Evolutionary conservation across 2,888 invertebrate genomes (phyloP), one percentile per base, ranked within the genome.

Genomic region (Rotaria macrura): DNA sequence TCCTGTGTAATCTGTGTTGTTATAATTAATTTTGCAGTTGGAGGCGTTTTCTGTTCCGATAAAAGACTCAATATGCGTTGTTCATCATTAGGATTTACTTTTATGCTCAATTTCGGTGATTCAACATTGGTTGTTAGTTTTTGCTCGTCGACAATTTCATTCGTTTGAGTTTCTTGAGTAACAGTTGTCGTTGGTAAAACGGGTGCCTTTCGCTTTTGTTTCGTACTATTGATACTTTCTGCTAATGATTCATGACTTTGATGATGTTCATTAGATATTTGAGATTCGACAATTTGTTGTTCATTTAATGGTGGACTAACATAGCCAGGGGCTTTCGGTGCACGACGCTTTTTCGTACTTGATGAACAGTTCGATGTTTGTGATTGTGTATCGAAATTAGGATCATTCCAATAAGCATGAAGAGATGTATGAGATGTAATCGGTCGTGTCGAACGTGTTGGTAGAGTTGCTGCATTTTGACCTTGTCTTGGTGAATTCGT

Each of bases 361-460:
- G 79, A 79, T 43, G 79, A 79, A 10, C 7, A 3, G 43, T 23
- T 79, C 14, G 79, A 79, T 25, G n/a, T 43, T 79, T 79, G 79
- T 5, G 79, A 79, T 43, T 79, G 79, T 43, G 79, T 43, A 79
- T 79, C 79, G 14, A 79, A 79, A 79, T 79, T 79, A 0, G 79
- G 79, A 43, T 79, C 79, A 43, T 79, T 79, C 79, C 79, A 79
- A 43, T 79, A 79, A 20, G 79, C 79, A n/a, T 79, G 79, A 38
- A 79, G 20, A 9, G 79, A 43, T 43, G 79, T 79, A n/a, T 79
- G 79, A 1, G 79, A 79, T 43, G 79, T 52, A 23, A 52, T 52
- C 23, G 52, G 52, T 23, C 23, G 52, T 52, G 52, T 52, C 5
- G 52, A 23, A 52, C 52, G 52, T 23, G 52, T 23, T 52, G 52